phyloP scores from a whole-genome alignment of 1,140 invertebrate genomes.

The Mylabris phalerata region DNA sequence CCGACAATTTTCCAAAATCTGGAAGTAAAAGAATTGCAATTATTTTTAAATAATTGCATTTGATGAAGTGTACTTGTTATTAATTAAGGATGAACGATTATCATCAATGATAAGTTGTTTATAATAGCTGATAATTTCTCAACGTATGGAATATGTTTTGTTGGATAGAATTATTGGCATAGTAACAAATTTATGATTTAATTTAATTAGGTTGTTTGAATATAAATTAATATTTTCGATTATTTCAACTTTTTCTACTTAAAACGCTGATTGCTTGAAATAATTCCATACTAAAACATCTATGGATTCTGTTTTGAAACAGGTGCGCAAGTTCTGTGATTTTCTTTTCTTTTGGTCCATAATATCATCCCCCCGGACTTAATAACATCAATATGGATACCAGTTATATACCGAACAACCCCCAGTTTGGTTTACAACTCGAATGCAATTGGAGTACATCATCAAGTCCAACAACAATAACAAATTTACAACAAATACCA shows the following conservation, averaged over 20 bases:
- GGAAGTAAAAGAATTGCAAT: too few relatives aligned
- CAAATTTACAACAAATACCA: constrained; percentile 3
- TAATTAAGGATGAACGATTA: too few relatives aligned
- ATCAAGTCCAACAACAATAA: background rate
- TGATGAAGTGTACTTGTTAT: too few relatives aligned
- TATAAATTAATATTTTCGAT: too few relatives aligned
- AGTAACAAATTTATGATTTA: background rate
- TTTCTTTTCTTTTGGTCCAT: constrained; percentile 1
- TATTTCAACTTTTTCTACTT: too few relatives aligned
- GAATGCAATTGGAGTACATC: constrained; percentile 38
- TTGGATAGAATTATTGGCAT: background rate
- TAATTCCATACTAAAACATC: background rate
- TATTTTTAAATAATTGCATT: too few relatives aligned
- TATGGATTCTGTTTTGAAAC: constrained; percentile 2
- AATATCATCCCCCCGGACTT: constrained; percentile 1
- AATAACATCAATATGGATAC: constrained; percentile 32
- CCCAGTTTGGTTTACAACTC: constrained; percentile 41
- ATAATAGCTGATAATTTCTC: background rate
- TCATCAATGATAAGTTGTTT: background rate
- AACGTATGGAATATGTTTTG: background rate
- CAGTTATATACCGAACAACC: constrained; percentile 41
- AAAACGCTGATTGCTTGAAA: too few relatives aligned
- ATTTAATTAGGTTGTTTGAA: too few relatives aligned
- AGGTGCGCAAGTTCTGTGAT: constrained; percentile 15
- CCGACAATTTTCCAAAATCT: too few relatives aligned